These are phyloP conservation scores for Solenopsis fugax DNA, from an alignment of 1,140 invertebrate genomes.

Conservation along the genomic window DNA sequence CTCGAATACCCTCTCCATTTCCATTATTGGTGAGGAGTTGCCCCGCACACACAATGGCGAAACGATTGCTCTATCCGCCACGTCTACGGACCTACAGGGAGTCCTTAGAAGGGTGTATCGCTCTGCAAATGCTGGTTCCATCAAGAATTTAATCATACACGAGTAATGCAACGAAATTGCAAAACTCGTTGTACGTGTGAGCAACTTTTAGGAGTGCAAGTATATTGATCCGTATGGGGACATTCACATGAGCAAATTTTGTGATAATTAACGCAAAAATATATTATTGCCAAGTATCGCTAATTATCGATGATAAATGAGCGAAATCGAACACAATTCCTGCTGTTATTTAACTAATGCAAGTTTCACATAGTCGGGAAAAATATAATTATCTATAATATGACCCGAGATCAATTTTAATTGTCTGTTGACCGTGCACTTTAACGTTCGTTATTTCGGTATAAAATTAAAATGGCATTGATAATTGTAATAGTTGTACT, in stretches of 20 bases:
- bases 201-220: not conserved
- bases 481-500: not conserved
- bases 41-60: slow-evolving; percentile 30
- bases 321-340: slow-evolving; percentile 4
- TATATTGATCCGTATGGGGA: not conserved
- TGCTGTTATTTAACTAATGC: not conserved
- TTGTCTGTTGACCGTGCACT: slow-evolving; percentile 13
- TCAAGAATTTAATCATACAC: slow-evolving; percentile 29
- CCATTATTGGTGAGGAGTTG: slow-evolving; percentile 69
- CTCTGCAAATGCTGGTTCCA: not conserved
- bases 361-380: not conserved
- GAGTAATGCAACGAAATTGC: slow-evolving; percentile 29
- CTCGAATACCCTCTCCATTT: slow-evolving; percentile 72
- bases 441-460: not conserved
- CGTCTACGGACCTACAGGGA: not conserved
- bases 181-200: not conserved
- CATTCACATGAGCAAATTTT: not conserved
- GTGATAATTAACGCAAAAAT: slow-evolving; percentile 51
- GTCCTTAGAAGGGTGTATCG: slow-evolving; percentile 18
- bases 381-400: slow-evolving; percentile 31
- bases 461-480: not conserved
- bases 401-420: slow-evolving; percentile 17
- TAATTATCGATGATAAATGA: slow-evolving; percentile 45
- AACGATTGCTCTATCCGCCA: slow-evolving; percentile 58
- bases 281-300: not conserved